Percentiles rank a stretch among this genome's conserved stretches.
phyloP scores from a whole-genome alignment of 1,140 invertebrate genomes.

The Saccostrea echinata region DNA sequence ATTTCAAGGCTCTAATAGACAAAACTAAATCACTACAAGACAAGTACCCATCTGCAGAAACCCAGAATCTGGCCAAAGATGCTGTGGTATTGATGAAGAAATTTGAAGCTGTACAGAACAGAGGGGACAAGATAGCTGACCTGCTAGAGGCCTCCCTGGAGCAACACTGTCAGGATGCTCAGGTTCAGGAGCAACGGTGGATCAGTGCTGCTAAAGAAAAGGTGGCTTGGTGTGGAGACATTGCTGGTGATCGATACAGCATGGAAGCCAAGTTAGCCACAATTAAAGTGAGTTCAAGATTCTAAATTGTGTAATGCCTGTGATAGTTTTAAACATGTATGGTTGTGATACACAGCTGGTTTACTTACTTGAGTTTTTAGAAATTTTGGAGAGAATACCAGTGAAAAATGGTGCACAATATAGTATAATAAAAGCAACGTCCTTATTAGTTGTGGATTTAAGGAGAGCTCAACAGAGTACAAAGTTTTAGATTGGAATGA shows the following conservation, averaged over 20 bases:
- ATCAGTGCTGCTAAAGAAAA: constrained; percentile 91
- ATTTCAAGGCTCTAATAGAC: constrained; percentile 85
- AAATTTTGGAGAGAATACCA: too few relatives aligned
- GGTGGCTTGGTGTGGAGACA: constrained; percentile 94
- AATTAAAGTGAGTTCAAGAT: constrained; percentile 68
- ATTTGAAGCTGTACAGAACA: constrained; percentile 87
- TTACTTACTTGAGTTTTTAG: too few relatives aligned
- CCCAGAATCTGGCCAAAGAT: constrained; percentile 75
- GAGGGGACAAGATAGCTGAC: constrained; percentile 84
- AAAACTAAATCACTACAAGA: constrained; percentile 87
- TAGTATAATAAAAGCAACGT: too few relatives aligned
- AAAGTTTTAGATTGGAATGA: too few relatives aligned
- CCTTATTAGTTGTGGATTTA: too few relatives aligned
- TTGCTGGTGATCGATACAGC: constrained; percentile 92
- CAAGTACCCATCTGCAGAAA: constrained; percentile 76
- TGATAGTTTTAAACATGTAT: too few relatives aligned
- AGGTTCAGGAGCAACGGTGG: constrained; percentile 89
- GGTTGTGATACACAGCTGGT: too few relatives aligned
- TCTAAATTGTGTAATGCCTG: too few relatives aligned
- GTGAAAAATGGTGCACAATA: too few relatives aligned
- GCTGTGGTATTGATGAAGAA: constrained; percentile 78
- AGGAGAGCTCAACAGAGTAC: too few relatives aligned
- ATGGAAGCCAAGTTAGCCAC: constrained; percentile 94
- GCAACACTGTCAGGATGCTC: constrained; percentile 93
- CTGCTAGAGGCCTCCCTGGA: constrained; percentile 90